These are phyloP conservation scores for Melanotaenia boesemani DNA, from an alignment of 2,797 vertebrate genomes.

Conservation along the genomic window DNA sequence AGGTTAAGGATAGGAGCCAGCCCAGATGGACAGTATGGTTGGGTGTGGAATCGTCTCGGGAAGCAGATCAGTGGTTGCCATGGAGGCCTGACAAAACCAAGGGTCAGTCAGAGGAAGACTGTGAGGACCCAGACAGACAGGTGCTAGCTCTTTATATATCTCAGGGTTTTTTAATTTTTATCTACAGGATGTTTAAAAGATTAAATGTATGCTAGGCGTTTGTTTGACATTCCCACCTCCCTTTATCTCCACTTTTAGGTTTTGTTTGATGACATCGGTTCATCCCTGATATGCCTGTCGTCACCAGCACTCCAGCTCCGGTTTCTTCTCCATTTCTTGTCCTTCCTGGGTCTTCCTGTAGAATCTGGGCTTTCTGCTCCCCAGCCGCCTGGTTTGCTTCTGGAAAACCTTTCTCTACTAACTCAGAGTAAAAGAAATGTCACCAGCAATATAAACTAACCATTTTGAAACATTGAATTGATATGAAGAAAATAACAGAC, in stretches of 20 bases:
- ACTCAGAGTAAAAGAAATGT: conserved; percentile 67
- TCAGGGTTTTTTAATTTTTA: neutral
- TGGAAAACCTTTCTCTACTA: conserved; percentile 89
- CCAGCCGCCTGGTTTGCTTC: conserved; percentile 80
- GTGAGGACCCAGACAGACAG: conserved; percentile 98
- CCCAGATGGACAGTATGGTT: conserved; percentile 91
- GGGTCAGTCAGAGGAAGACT: conserved; percentile 93
- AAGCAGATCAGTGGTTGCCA: conserved; percentile 91
- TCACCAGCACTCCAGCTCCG: conserved; percentile 81
- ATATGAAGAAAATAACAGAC: neutral
- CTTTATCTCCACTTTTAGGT: conserved; percentile 79
- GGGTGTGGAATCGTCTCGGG: conserved; percentile 88
- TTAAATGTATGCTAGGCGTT: neutral
- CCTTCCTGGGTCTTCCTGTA: conserved; percentile 91
- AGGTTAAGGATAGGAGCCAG: conserved; percentile 89
- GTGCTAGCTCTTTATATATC: conserved; percentile 61
- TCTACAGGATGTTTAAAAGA: no score
- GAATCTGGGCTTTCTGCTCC: conserved; percentile 66
- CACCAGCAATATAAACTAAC: neutral
- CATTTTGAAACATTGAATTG: neutral
- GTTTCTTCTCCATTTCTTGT: conserved; percentile 88
- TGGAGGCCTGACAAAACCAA: conserved; percentile 94
- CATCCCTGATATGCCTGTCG: conserved; percentile 88
- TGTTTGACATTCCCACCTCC: conserved; percentile 8
- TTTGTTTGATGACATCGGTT: conserved; percentile 93